Evolutionary conservation across 1,140 invertebrate species (phyloP).

Genomic region (Cardiocondyla obscurior): DNA sequence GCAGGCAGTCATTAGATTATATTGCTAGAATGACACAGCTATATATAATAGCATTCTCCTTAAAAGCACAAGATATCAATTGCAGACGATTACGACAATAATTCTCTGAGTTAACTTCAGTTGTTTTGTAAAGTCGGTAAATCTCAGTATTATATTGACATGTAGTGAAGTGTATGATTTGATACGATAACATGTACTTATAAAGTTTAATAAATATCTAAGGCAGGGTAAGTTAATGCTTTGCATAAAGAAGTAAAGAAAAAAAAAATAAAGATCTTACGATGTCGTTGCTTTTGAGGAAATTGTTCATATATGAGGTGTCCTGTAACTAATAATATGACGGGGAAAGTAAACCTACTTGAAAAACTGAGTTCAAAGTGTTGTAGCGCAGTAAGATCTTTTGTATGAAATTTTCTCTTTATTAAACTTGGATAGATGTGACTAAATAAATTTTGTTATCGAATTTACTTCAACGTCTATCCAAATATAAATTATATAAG

Average conservation of each 20-base stretch:
- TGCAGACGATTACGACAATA: conserved; percentile 77
- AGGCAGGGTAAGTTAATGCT: conserved; percentile 60
- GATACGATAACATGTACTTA: conserved; percentile 65
- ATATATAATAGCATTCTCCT: conserved; percentile 57
- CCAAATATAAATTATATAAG: not conserved
- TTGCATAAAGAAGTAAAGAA: conserved; percentile 47
- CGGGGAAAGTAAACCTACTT: not conserved
- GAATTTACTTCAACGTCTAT: not conserved
- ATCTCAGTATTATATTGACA: conserved; percentile 47
- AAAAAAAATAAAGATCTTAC: conserved; percentile 14
- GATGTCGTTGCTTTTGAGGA: conserved; percentile 27
- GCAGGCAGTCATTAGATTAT: conserved; percentile 62
- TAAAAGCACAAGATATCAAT: conserved; percentile 62
- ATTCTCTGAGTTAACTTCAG: conserved; percentile 74
- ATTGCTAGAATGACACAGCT: not conserved
- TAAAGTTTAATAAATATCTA: conserved; percentile 60
- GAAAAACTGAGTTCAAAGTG: not conserved
- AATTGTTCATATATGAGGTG: conserved; percentile 27
- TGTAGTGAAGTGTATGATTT: conserved; percentile 48
- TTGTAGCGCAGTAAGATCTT: not conserved
- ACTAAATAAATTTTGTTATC: not conserved
- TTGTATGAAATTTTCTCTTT: not conserved
- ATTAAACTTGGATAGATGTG: not conserved
- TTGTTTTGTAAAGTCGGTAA: conserved; percentile 55
- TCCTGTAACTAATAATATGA: conserved; percentile 1